Conservation (phyloP, 2,113 vertebrate species). For the Taxidea taxus region DNA sequence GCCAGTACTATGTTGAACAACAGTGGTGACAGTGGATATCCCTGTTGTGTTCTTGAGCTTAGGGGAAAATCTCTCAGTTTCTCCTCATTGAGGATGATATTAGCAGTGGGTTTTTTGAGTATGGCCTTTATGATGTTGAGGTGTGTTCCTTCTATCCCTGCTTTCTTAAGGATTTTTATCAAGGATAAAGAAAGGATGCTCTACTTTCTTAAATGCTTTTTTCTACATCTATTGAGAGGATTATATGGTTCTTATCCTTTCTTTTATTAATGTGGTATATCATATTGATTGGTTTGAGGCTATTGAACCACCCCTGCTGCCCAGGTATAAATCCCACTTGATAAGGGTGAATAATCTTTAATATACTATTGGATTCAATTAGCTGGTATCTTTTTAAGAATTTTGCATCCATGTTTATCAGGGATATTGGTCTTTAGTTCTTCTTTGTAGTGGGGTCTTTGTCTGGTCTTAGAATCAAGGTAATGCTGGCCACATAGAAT, state of each 20-base stretch:
- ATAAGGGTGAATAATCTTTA: not conserved
- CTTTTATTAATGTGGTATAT: not conserved
- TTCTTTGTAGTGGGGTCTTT: not conserved
- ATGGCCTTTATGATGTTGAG: not conserved
- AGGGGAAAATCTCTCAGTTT: not conserved
- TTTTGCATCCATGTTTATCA: not conserved
- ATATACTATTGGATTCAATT: not conserved
- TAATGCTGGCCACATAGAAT: not conserved
- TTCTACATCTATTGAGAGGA: not conserved
- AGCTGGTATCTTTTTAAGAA: not conserved
- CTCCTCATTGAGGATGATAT: not conserved
- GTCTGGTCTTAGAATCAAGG: not conserved
- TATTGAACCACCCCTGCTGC: not conserved
- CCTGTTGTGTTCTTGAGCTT: not conserved
- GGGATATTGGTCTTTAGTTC: not conserved
- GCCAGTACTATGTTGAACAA: not conserved
- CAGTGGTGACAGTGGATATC: not conserved
- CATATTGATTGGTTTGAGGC: not conserved
- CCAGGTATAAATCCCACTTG: not conserved
- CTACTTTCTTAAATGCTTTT: not conserved
- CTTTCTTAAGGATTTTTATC: not conserved
- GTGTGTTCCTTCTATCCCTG: not conserved
- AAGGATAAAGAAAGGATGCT: not conserved
- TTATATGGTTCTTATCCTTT: not conserved
- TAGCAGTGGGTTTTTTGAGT: not conserved